phyloP scores from a whole-genome alignment of 2,797 vertebrate species.

The Siniperca obscura region DNA sequence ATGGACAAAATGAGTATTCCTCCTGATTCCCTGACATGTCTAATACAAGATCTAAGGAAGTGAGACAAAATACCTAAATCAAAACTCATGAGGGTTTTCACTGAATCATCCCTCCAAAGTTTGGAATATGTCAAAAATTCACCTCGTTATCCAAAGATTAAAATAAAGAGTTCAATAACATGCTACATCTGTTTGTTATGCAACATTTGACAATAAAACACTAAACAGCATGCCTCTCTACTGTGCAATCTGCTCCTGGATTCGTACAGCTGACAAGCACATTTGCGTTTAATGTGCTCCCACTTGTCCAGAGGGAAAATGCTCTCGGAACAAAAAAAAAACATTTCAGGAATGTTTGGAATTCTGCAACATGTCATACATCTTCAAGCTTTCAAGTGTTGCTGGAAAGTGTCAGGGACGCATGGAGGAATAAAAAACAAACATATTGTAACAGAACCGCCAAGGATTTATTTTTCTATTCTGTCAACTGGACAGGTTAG shows the following conservation, averaged over 20 bases:
- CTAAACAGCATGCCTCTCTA: slow-evolving; percentile 1
- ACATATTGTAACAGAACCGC: slow-evolving; percentile 1
- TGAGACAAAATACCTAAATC: slow-evolving; percentile 11
- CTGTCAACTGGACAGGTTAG: neutral
- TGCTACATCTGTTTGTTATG: neutral
- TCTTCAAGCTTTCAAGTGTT: slow-evolving; percentile 51
- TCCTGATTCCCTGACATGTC: slow-evolving; percentile 28
- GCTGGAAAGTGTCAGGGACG: slow-evolving; percentile 18
- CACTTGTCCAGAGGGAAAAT: slow-evolving; percentile 56
- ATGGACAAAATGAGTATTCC: slow-evolving; percentile 46
- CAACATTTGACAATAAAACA: slow-evolving; percentile 37
- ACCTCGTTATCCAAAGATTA: neutral
- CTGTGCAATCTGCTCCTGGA: slow-evolving; percentile 20
- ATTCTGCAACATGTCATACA: slow-evolving; percentile 61
- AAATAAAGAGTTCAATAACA: neutral
- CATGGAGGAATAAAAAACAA: slow-evolving; percentile 25
- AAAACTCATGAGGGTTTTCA: slow-evolving; percentile 12
- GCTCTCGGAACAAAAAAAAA: neutral
- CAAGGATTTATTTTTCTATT: neutral
- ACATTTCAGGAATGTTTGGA: slow-evolving; percentile 73
- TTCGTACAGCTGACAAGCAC: slow-evolving; percentile 59
- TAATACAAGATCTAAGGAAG: slow-evolving; percentile 28
- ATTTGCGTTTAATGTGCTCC: slow-evolving; percentile 36
- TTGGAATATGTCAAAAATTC: neutral
- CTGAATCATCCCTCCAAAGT: slow-evolving; percentile 6